Percentiles rank a stretch among this genome's conserved stretches.
phyloP scores from a whole-genome alignment of 2,888 invertebrate genomes.

The Drosophila engyochracea region DNA sequence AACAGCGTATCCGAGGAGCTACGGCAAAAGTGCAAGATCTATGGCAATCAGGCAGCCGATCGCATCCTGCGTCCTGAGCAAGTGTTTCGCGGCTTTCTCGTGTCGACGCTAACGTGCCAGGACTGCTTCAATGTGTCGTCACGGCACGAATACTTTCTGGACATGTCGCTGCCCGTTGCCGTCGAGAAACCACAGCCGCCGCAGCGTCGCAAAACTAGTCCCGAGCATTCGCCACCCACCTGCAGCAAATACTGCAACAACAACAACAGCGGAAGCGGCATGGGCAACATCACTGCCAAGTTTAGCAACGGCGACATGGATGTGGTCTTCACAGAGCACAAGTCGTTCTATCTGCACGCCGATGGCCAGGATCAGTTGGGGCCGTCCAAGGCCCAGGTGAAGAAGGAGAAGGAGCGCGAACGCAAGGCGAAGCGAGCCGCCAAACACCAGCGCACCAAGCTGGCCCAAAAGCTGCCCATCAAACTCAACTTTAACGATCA shows the following conservation, averaged over 20 bases:
- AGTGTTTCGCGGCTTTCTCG: slow-evolving; percentile 96
- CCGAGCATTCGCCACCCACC: slow-evolving; percentile 70
- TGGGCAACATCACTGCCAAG: slow-evolving; percentile 26
- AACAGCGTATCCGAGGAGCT: slow-evolving; percentile 91
- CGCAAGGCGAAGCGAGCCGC: slow-evolving; percentile 85
- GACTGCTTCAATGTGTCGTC: slow-evolving; percentile 95
- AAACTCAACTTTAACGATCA: slow-evolving; percentile 41
- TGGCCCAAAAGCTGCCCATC: slow-evolving; percentile 54
- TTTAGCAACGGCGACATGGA: slow-evolving; percentile 46
- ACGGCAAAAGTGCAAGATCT: slow-evolving; percentile 92
- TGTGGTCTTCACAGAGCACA: slow-evolving; percentile 11
- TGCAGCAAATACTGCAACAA: neutral
- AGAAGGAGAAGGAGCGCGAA: slow-evolving; percentile 87
- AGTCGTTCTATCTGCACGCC: slow-evolving; percentile 70
- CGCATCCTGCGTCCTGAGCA: slow-evolving; percentile 93
- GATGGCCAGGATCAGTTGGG: slow-evolving; percentile 54
- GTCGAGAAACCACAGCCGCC: slow-evolving; percentile 91
- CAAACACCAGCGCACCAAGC: slow-evolving; percentile 79
- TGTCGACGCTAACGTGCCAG: slow-evolving; percentile 95
- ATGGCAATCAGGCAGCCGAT: slow-evolving; percentile 92
- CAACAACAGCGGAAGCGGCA: neutral
- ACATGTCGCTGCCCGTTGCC: slow-evolving; percentile 96
- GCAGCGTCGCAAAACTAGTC: slow-evolving; percentile 86
- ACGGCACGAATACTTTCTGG: slow-evolving; percentile 96
- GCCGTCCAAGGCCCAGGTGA: slow-evolving; percentile 87